Evolutionary conservation across 2,797 vertebrate genomes (phyloP).

Genomic region (Enteromius unitaeniatus): DNA sequence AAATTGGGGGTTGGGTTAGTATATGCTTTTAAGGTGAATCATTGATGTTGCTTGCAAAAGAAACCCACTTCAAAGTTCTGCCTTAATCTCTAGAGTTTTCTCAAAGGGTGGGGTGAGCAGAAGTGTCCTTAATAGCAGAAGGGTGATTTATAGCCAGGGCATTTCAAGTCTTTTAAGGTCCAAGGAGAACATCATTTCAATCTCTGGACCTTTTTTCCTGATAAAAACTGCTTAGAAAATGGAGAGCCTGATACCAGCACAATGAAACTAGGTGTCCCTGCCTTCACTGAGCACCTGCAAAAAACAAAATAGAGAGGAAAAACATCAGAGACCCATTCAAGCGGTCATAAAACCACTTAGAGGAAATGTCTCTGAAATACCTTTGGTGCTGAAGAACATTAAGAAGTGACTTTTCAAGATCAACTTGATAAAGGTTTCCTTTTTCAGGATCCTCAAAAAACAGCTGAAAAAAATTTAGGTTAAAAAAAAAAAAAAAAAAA

Average conservation of each 20-base stretch:
- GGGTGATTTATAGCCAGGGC: background rate
- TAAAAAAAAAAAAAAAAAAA: background rate
- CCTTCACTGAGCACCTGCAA: slow-evolving; percentile 88
- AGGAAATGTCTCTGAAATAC: slow-evolving; percentile 66
- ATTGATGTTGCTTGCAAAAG: background rate
- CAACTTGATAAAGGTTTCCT: slow-evolving; percentile 79
- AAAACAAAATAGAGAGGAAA: slow-evolving; percentile 20
- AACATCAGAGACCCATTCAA: background rate
- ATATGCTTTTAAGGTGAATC: slow-evolving; percentile 10
- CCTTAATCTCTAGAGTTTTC: background rate
- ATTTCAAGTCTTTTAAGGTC: slow-evolving; percentile 26
- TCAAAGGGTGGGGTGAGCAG: background rate
- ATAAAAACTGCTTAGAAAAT: slow-evolving; percentile 84
- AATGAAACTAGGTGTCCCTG: slow-evolving; percentile 86
- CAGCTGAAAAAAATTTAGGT: slow-evolving; percentile 73
- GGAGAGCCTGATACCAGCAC: slow-evolving; percentile 80
- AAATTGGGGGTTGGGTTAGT: background rate
- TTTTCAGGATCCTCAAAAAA: slow-evolving; percentile 89
- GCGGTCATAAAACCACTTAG: background rate
- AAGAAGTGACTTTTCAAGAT: slow-evolving; percentile 79
- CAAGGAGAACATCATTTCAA: slow-evolving; percentile 62
- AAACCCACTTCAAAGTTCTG: slow-evolving; percentile 4
- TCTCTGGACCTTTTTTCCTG: slow-evolving; percentile 77
- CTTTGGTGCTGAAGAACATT: slow-evolving; percentile 84
- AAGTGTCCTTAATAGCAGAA: slow-evolving; percentile 5